Evolutionary conservation across 1,140 invertebrate genomes (phyloP), one percentile per base, ranked within the genome.

Genomic region (Drosophila equinoxialis): DNA sequence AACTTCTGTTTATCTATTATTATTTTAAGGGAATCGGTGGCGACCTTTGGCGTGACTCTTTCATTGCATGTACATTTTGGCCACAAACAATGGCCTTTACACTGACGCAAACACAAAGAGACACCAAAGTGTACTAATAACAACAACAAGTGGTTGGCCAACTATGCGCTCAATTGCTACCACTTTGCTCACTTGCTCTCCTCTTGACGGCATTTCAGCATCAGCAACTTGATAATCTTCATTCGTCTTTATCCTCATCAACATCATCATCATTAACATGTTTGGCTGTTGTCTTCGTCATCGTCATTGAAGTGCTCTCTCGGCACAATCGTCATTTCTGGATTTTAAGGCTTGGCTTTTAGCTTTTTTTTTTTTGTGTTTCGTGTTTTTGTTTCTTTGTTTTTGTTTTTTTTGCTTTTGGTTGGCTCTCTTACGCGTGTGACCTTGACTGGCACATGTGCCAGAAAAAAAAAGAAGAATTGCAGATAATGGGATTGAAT

Each of bases 111-210:
- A 60, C 70, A 65, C 73, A 74, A 77, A 60, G 74, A 81, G 74
- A 71, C 20, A 67, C 45, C 17, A 14, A 48, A 23, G 23, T 10
- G 45, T 23, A 51, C 17, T n/a, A 55, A 45, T 61, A 68, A 70
- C 77, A 69, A 85, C 82, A 86, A 82, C 83, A 86, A 86, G 83
- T 86, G 83, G 83, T 86, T 86, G 83, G 79, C 76, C 76, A 86
- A 86, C 82, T 87, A 76, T 68, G 79, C 65, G 69, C 67, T 78
- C 74, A 74, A 74, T 77, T 73, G 71, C 74, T 66, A 65, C 73
- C 35, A 68, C 71, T 35, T 45, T 58, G 7, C 48, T 14, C 37
- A 59, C 17, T 17, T 30, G 30, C 48, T 45, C 14, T 11, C 51
- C 51, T 17, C 20, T 48, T 30, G 23, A 39, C 45, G 45, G 45